phyloP scores from a whole-genome alignment of 1,140 invertebrate species.

The Trissolcus basalis region DNA sequence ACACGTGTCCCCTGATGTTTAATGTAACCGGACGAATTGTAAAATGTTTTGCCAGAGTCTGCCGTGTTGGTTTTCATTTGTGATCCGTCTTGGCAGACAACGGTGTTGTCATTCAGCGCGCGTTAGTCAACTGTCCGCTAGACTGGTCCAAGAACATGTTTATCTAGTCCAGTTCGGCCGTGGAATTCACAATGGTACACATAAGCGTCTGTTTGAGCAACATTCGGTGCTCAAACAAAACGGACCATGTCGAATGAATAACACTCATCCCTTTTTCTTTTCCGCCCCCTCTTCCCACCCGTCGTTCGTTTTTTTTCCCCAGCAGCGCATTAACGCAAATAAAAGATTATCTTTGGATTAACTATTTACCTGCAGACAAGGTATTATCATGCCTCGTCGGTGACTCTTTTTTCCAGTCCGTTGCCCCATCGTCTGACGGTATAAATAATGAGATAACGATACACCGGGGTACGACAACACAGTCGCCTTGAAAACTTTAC shows the following conservation, averaged over 20 bases:
- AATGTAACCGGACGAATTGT: conserved; percentile 64
- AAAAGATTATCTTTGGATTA: conserved; percentile 21
- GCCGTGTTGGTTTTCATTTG: conserved; percentile 13
- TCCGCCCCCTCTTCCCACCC: no score
- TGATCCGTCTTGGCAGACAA: conserved; percentile 23
- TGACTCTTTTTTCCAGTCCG: conserved; percentile 57
- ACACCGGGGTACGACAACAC: conserved; percentile 38
- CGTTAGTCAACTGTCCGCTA: conserved; percentile 26
- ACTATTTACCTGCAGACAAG: conserved; percentile 46
- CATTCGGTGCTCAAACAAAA: no score
- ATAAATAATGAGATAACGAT: conserved; percentile 59
- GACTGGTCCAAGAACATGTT: no score
- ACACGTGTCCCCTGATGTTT: conserved; percentile 66
- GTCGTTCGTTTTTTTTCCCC: no score
- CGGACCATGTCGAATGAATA: no score
- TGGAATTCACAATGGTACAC: no score
- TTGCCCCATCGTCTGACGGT: conserved; percentile 39
- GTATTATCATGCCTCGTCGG: conserved; percentile 50
- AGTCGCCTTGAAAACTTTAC: conserved; percentile 39
- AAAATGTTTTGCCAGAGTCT: conserved; percentile 65
- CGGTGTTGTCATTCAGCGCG: conserved; percentile 33
- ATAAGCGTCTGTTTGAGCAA: no score
- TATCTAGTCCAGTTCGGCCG: no score
- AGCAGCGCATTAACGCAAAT: no score
- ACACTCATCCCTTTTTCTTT: no score